Evolutionary conservation across 1,140 invertebrate genomes (phyloP).

Genomic region (Cylas formicarius): DNA sequence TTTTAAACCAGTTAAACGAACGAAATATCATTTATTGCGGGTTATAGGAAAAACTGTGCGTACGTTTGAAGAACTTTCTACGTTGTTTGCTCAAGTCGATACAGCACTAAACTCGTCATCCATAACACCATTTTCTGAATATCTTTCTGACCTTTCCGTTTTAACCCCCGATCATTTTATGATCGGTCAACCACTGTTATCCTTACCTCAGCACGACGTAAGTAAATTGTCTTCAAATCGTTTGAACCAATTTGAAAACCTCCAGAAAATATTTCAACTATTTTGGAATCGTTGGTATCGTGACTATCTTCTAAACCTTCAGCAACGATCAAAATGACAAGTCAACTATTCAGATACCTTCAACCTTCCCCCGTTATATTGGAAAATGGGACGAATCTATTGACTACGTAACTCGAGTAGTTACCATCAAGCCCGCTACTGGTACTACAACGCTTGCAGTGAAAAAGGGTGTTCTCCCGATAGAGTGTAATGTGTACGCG

Average conservation of each 20-base stretch:
- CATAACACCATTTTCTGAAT: conserved; percentile 18
- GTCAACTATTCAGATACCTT: neutral
- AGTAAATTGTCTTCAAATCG: neutral
- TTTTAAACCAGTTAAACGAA: conserved; percentile 35
- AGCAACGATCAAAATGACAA: conserved; percentile 9
- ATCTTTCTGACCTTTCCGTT: conserved; percentile 20
- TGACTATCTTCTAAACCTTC: conserved; percentile 1
- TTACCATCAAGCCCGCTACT: neutral
- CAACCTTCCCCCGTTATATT: conserved; percentile 2
- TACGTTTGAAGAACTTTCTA: conserved; percentile 30
- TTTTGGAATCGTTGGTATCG: conserved; percentile 8
- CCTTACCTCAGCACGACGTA: conserved; percentile 2
- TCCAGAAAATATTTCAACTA: conserved; percentile 6
- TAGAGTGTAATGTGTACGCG: no score
- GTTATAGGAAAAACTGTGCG: conserved; percentile 19
- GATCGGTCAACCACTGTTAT: conserved; percentile 17
- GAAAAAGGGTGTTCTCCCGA: neutral
- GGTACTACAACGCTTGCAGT: neutral
- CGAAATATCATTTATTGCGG: conserved; percentile 25
- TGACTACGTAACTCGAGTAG: neutral
- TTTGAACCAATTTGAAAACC: conserved; percentile 10
- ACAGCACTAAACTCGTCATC: conserved; percentile 32
- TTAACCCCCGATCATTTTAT: conserved; percentile 24
- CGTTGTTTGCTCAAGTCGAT: conserved; percentile 30
- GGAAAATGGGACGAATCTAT: neutral